Evolutionary conservation across 2,113 vertebrate species (phyloP).

Genomic region (Myotis yumanensis): DNA sequence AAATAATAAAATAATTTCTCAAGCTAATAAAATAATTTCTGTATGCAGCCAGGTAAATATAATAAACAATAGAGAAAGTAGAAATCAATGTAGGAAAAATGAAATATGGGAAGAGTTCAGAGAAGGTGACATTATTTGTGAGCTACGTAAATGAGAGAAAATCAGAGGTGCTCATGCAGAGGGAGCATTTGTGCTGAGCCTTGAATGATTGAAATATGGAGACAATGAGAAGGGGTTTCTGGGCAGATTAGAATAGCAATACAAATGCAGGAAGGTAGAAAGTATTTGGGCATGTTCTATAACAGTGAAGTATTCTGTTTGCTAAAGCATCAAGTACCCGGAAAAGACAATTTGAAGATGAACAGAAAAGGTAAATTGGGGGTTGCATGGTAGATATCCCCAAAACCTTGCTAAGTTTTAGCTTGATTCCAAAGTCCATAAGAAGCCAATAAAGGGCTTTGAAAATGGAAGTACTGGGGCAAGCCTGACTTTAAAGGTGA

Average conservation of each 20-base stretch:
- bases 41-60: neutral
- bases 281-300: neutral
- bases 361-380: neutral
- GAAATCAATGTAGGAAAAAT: neutral
- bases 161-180: neutral
- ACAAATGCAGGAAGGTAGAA: neutral
- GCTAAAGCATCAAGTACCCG: neutral
- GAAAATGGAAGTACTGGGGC: neutral
- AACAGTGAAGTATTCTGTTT: neutral
- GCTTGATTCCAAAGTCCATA: neutral
- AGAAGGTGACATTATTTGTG: neutral
- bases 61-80: neutral
- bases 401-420: neutral
- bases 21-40: neutral
- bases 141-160: neutral
- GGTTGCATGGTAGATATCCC: neutral
- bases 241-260: neutral
- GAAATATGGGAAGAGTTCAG: neutral
- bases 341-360: neutral
- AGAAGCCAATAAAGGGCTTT: neutral
- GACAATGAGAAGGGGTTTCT: neutral
- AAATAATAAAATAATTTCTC: constrained; percentile 2
- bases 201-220: constrained; percentile 10
- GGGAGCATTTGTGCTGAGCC: neutral
- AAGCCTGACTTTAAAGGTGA: neutral